A percentile compares a stretch with the other conserved stretches of the same genome.
These are phyloP conservation scores for Apteryx mantelli DNA, from an alignment of 2,113 vertebrate genomes.

Conservation along the genomic window DNA sequence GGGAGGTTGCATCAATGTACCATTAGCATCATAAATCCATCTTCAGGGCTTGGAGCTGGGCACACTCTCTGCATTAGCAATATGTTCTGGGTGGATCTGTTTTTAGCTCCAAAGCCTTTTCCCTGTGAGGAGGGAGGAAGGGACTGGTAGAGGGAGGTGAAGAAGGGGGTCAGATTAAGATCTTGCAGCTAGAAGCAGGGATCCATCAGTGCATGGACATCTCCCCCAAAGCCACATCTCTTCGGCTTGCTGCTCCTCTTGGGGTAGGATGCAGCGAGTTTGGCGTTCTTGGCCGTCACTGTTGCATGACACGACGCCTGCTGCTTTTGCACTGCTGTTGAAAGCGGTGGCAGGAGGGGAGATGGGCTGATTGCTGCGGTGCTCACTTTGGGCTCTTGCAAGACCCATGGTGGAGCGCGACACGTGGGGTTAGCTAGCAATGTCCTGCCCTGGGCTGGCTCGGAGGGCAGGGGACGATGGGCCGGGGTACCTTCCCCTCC, in stretches of 20 bases:
- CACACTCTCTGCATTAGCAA: neutral
- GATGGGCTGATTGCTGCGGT: neutral
- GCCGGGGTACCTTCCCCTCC: neutral
- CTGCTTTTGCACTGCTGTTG: neutral
- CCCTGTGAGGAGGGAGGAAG: too few relatives aligned
- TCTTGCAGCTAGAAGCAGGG: neutral
- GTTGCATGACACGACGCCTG: too few relatives aligned
- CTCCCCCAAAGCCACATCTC: neutral
- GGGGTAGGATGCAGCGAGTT: neutral
- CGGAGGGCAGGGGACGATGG: neutral
- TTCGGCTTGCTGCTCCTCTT: neutral
- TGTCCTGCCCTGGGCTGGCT: neutral
- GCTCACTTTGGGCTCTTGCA: neutral
- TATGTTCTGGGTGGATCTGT: neutral
- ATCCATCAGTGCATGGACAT: fast-evolving
- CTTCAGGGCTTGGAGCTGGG: neutral
- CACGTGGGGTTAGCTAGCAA: neutral
- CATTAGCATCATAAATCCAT: slow-evolving; percentile 20
- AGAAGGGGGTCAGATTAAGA: neutral
- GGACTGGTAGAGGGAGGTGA: neutral
- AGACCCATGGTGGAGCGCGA: neutral
- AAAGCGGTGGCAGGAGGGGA: neutral
- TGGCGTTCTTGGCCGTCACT: neutral
- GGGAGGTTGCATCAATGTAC: neutral
- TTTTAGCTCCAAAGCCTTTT: neutral